Base-by-base conservation (phyloP, 2,888 invertebrate genomes). In the Hypselothyrea guttata region DNA sequence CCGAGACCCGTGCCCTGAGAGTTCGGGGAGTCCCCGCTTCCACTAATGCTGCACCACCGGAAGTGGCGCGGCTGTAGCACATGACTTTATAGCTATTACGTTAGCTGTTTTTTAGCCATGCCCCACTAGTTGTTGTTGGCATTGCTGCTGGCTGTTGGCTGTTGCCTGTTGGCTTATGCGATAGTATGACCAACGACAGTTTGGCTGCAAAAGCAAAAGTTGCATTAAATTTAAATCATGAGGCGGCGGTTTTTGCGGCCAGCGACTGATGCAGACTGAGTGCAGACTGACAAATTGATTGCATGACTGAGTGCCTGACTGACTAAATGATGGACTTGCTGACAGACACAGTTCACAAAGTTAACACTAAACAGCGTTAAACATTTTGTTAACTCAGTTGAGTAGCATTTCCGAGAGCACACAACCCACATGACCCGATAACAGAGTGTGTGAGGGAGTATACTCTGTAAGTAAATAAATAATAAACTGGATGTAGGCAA, bases 171-270 rank as follows among this genome's bases (percentile, higher is more conserved):
- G 7, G 28, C 8, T 22, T 22, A 22, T 22, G 5, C 22, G 2
- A 22, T 22, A 22, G 22, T 22, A 22, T 22, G 5, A 8, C 28
- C 15, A 35, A 49, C 57, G 71, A 66, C 74, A 76, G 62, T 77
- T 79, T 71, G 57, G 64, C 71, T 64, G 60, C 22, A 41, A 49
- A 49, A 58, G 76, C 67, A 76, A 69, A 77, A 77, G 67, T 74
- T 68, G 59, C 74, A 74, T 79, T 71, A 78, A 76, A 78, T 82
- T 79, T 82, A 74, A 79, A 82, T 79, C 79, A 78, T 71, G 74
- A 83, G 74, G 74, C 63, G 62, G 75, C 75, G 75, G 78, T 77
- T 77, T 71, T 37, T 65, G 74, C 41, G 74, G 81, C 59, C 54
- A 59, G 38, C 44, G 47, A 37, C 53, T 48, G 49, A 45, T 40